Percentiles rank a stretch among this genome's conserved stretches.
Conservation (phyloP, 2,113 vertebrate genomes). For the Melozone crissalis region DNA sequence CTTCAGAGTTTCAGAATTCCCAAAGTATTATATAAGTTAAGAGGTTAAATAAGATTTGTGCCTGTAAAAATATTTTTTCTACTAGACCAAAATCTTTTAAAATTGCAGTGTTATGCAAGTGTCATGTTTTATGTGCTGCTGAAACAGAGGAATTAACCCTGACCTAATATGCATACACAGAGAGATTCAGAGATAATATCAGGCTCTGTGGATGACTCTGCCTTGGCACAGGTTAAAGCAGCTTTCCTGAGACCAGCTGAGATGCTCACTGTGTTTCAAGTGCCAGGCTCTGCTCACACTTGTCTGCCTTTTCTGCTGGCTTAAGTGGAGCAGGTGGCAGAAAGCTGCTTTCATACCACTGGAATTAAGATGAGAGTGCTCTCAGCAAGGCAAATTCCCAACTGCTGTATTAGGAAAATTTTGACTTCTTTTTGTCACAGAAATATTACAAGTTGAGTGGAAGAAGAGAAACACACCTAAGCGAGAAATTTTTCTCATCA, state of each 20-base stretch:
- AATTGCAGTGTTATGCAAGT: neutral
- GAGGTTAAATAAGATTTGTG: neutral
- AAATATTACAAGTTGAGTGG: neutral
- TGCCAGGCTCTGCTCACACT: neutral
- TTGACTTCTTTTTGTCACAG: neutral
- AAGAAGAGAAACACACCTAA: neutral
- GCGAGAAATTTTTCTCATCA: neutral
- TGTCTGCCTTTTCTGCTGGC: neutral
- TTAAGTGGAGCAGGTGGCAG: neutral
- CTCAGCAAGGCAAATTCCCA: neutral
- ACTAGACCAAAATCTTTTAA: neutral
- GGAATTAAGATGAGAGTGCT: neutral
- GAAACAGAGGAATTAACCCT: slow-evolving; percentile 2
- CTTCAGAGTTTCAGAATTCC: neutral
- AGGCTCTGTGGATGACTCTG: neutral
- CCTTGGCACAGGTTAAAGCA: neutral
- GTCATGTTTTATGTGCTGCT: neutral
- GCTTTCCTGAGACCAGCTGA: neutral
- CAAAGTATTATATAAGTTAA: neutral
- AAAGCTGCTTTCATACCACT: neutral
- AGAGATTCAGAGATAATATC: neutral
- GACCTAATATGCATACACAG: neutral
- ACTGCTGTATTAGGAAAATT: neutral
- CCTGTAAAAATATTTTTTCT: neutral
- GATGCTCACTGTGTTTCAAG: neutral